Percentiles rank a stretch among this genome's conserved stretches.
phyloP scores from a whole-genome alignment of 2,797 vertebrate genomes.

The Micromesistius poutassou region DNA sequence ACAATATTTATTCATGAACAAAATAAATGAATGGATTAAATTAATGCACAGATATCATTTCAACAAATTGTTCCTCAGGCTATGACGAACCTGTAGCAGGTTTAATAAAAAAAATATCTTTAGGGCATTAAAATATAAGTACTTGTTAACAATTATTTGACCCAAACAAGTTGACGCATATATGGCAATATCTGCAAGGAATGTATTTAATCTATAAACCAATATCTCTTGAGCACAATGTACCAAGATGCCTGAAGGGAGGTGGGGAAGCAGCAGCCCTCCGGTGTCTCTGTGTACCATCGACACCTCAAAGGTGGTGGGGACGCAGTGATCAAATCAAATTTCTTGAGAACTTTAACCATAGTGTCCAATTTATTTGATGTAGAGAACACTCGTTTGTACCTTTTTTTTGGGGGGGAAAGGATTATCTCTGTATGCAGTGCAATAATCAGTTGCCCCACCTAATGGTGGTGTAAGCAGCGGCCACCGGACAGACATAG shows the following conservation, averaged over 20 bases:
- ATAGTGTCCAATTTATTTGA: not conserved
- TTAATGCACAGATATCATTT: not conserved
- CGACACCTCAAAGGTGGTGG: not conserved
- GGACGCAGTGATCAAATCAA: not conserved
- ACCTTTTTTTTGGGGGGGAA: not conserved
- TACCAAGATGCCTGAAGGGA: not conserved
- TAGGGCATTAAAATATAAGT: constrained; percentile 14
- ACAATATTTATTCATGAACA: not conserved
- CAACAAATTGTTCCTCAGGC: not conserved
- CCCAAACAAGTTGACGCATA: not conserved
- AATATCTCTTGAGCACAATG: not conserved
- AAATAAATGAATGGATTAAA: constrained; percentile 5
- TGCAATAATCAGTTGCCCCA: constrained; percentile 12
- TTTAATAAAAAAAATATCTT: not conserved
- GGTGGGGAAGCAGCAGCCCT: not conserved
- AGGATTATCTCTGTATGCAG: not conserved
- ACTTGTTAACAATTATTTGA: constrained; percentile 12
- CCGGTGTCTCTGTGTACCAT: not conserved
- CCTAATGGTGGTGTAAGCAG: constrained; percentile 57
- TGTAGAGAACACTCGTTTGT: not conserved
- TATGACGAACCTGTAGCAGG: not conserved
- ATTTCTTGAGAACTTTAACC: not conserved
- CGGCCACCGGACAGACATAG: constrained; percentile 41
- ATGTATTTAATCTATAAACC: not conserved
- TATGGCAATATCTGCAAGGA: not conserved